A percentile compares a stretch with the other conserved stretches of the same genome.
Conservation (phyloP, 1,140 invertebrate species). For the Conopomorpha cramerella region DNA sequence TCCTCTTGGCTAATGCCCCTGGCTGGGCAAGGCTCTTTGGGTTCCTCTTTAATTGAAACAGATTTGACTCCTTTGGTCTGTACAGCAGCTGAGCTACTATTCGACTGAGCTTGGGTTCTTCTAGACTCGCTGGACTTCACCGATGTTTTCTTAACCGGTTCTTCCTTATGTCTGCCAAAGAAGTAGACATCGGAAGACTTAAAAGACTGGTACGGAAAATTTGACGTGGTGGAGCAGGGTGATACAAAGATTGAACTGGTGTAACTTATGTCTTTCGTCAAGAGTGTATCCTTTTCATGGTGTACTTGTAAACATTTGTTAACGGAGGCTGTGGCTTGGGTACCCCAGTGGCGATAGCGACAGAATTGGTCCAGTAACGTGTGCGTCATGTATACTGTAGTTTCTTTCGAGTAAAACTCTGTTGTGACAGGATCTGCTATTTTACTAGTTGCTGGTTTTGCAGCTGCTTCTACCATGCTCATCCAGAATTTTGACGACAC, state of each 20-base stretch:
- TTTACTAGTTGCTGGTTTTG: too few species aligned
- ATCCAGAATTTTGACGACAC: too few species aligned
- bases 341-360: too few species aligned
- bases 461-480: too few species aligned
- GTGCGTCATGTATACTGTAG: too few species aligned
- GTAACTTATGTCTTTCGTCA: too few species aligned
- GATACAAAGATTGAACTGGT: too few species aligned
- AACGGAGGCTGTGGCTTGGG: constrained; percentile 43
- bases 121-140: constrained; percentile 4
- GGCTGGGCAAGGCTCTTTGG: constrained; percentile 20
- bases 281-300: not conserved
- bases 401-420: too few species aligned
- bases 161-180: constrained; percentile 27
- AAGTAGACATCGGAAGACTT: constrained; percentile 32
- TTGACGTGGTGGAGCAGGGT: too few species aligned
- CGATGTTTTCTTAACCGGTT: constrained; percentile 9
- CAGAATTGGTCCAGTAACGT: too few species aligned
- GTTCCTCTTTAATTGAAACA: constrained; percentile 28
- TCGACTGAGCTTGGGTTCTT: constrained; percentile 8
- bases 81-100: constrained; percentile 10
- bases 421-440: too few species aligned
- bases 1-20: constrained; percentile 18
- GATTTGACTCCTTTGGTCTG: constrained; percentile 15
- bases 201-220: too few species aligned
- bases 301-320: constrained; percentile 44